Conservation (phyloP, 2,113 vertebrate genomes). For the Mus spicilegus region DNA sequence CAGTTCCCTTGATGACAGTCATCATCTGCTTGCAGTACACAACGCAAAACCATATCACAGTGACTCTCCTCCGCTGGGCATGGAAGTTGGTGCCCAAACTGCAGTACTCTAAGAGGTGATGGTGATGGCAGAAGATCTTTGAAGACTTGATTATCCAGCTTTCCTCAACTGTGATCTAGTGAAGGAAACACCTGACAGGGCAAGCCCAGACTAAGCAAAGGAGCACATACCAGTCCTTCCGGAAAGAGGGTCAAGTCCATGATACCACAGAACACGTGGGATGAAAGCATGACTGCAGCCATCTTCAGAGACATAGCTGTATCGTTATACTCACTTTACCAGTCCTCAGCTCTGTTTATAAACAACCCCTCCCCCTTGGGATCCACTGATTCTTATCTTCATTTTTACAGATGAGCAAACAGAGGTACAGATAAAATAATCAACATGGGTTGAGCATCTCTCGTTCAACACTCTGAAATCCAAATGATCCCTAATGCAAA, state of each 20-base stretch:
- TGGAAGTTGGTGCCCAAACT: background rate
- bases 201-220: background rate
- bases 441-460: background rate
- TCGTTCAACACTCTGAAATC: background rate
- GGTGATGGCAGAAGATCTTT: background rate
- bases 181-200: background rate
- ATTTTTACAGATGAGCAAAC: background rate
- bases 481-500: background rate
- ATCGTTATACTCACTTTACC: too few species aligned
- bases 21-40: background rate
- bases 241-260: background rate
- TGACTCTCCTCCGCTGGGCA: fast-evolving
- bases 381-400: too few species aligned
- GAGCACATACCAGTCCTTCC: background rate
- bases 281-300: background rate
- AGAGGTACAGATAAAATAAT: background rate
- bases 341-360: background rate
- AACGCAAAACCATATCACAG: background rate
- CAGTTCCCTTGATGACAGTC: background rate
- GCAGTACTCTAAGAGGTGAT: background rate
- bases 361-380: fast-evolving
- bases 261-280: fast-evolving
- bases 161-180: too few species aligned
- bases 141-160: background rate
- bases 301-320: background rate